These are phyloP conservation scores for Hydractinia symbiolongicarpus DNA, from an alignment of 30 jellyfish, hydroid and myxozoan species.

Conservation along the genomic window DNA sequence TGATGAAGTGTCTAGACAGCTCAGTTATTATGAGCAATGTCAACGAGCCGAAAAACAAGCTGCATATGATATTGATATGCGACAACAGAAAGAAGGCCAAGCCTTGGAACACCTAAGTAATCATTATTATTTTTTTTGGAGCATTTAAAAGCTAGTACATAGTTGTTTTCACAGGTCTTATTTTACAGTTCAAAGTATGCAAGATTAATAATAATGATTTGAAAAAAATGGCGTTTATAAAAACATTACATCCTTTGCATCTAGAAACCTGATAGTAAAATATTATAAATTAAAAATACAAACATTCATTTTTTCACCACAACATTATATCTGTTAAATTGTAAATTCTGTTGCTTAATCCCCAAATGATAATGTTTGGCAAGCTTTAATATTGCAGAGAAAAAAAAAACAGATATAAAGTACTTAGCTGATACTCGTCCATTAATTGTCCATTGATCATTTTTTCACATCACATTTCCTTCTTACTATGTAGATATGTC, in stretches of 20 bases:
- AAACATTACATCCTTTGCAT: too few species aligned
- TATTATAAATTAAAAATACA: too few species aligned
- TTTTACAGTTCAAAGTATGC: neutral
- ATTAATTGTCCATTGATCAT: neutral
- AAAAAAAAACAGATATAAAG: too few species aligned
- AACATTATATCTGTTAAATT: too few species aligned
- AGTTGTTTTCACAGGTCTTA: neutral
- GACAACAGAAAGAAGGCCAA: neutral
- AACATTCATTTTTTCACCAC: too few species aligned
- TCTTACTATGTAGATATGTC: neutral
- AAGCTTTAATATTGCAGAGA: too few species aligned
- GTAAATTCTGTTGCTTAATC: too few species aligned
- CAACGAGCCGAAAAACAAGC: constrained; percentile 12
- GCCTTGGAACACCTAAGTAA: constrained; percentile 4
- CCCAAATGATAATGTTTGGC: too few species aligned
- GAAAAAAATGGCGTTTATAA: too few species aligned
- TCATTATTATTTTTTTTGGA: neutral
- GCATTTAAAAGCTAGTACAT: neutral
- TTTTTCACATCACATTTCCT: neutral
- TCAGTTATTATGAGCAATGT: neutral
- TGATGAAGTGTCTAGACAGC: constrained; percentile 9
- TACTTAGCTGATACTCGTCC: too few species aligned
- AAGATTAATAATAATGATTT: too few species aligned
- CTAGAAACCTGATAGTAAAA: too few species aligned
- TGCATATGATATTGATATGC: constrained; percentile 8